Conservation (phyloP, 2,888 invertebrate genomes). For the Chloromyia formosa region DNA sequence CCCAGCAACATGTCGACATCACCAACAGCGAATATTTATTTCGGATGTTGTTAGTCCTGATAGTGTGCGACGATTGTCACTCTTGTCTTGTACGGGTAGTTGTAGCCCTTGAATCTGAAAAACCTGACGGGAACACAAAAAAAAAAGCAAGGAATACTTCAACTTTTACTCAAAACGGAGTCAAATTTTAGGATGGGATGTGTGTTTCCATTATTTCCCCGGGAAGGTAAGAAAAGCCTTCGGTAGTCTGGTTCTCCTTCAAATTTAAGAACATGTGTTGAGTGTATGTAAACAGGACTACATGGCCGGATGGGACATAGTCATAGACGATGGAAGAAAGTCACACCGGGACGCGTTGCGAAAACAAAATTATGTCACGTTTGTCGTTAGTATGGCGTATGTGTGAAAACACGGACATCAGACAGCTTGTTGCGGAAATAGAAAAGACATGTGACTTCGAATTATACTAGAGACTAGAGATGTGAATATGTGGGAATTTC, state of each 20-base stretch:
- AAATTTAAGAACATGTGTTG: background rate
- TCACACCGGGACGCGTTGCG: constrained; percentile 31
- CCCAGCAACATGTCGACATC: constrained; percentile 36
- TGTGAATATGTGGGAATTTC: constrained; percentile 5
- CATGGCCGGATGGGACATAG: background rate
- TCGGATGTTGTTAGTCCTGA: too few species aligned
- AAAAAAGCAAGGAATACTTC: too few species aligned
- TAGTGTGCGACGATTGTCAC: background rate
- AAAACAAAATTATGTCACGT: constrained; percentile 41
- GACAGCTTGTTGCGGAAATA: constrained; percentile 17
- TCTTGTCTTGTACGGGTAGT: background rate
- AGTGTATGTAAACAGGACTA: background rate
- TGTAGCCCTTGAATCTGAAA: background rate
- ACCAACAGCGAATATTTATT: background rate
- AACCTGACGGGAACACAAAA: background rate
- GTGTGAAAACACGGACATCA: constrained; percentile 21
- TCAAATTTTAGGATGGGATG: constrained; percentile 21
- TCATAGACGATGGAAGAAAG: constrained; percentile 12
- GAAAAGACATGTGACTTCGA: constrained; percentile 9
- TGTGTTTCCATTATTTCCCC: background rate
- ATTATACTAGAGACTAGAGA: constrained; percentile 1
- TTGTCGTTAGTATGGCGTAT: constrained; percentile 18
- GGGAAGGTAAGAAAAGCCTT: background rate
- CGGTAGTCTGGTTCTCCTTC: background rate
- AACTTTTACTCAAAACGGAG: constrained; percentile 15